These are phyloP conservation scores for Neogale vison DNA, from an alignment of 2,113 vertebrate genomes.

Conservation along the genomic window DNA sequence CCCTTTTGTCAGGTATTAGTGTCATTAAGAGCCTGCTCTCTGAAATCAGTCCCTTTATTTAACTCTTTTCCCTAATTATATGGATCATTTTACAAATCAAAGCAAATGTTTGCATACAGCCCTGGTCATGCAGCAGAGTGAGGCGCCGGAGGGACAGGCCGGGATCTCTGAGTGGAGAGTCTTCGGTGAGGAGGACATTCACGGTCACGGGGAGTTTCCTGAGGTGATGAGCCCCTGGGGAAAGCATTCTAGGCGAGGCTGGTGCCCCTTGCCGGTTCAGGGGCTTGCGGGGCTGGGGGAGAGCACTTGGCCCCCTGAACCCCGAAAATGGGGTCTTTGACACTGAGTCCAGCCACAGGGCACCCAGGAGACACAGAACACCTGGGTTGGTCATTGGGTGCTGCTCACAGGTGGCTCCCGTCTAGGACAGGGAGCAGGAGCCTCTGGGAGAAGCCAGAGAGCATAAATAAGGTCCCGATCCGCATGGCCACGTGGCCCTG, in stretches of 20 bases:
- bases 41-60: conserved; percentile 80
- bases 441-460: not conserved
- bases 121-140: not conserved
- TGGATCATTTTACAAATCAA: conserved; percentile 67
- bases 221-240: not conserved
- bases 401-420: not conserved
- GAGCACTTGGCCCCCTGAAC: not conserved
- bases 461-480: not conserved
- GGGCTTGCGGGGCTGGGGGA: not conserved
- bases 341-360: not conserved
- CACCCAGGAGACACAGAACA: not conserved
- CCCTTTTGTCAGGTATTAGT: conserved; percentile 83
- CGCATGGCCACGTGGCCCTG: not conserved
- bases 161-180: not conserved
- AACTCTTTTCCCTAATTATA: conserved; percentile 77
- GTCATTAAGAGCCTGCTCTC: conserved; percentile 72
- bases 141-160: not conserved
- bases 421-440: not conserved
- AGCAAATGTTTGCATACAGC: conserved; percentile 42
- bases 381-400: not conserved
- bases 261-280: rapidly evolving
- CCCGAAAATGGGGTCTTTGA: not conserved
- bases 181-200: not conserved
- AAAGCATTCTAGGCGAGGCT: not conserved
- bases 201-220: not conserved